Percentiles rank a stretch among this genome's conserved stretches.
These are phyloP conservation scores for Pitta sordida DNA, from an alignment of 2,113 vertebrate species.

Conservation along the genomic window DNA sequence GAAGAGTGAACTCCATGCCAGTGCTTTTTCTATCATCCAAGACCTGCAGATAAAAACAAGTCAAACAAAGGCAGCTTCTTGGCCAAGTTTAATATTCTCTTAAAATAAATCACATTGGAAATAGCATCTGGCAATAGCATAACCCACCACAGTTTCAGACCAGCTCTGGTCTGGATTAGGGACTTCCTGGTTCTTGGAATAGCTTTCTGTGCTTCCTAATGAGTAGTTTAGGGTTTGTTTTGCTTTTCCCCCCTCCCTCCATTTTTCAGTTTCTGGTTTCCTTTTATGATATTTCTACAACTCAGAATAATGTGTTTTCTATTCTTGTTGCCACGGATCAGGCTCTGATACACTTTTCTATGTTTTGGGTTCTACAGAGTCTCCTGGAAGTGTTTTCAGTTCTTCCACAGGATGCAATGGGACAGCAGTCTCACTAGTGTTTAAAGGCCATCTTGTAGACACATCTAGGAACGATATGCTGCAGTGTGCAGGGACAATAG, in stretches of 20 bases:
- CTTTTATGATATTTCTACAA: not conserved
- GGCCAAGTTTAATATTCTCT: not conserved
- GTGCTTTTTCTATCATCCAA: not conserved
- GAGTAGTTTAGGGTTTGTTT: not conserved
- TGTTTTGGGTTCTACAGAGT: not conserved
- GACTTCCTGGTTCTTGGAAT: not conserved
- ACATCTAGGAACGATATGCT: not conserved
- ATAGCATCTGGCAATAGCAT: not conserved
- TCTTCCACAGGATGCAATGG: not conserved
- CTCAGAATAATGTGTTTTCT: not conserved
- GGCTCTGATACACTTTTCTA: not conserved
- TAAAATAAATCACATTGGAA: not conserved
- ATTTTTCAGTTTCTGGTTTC: not conserved
- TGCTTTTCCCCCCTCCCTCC: rapidly evolving
- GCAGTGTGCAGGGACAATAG: not conserved
- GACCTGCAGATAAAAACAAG: not conserved
- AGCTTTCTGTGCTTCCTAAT: not conserved
- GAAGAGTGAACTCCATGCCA: not conserved
- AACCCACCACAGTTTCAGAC: not conserved
- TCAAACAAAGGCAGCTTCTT: conserved; percentile 2
- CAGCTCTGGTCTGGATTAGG: not conserved
- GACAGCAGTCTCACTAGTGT: not conserved
- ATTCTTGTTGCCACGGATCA: not conserved
- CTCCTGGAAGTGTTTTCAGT: not conserved
- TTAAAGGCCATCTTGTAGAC: not conserved